A percentile compares a stretch with the other conserved stretches of the same genome.
Evolutionary conservation across 2,113 vertebrate genomes (phyloP).

Genomic region (Apistogramma diplotaenia): DNA sequence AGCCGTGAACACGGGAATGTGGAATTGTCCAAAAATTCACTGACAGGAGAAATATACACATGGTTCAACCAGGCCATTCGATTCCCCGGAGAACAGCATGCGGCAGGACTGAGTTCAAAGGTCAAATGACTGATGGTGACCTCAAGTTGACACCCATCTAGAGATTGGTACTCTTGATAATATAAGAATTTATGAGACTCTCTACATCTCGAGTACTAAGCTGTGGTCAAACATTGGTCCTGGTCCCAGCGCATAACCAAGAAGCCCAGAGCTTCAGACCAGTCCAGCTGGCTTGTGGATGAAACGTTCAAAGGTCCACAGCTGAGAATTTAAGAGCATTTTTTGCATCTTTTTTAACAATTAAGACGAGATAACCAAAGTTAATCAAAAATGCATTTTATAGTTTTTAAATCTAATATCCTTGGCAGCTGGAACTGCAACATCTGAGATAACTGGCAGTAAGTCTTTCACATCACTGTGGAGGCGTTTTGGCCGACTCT

Average conservation of each 20-base stretch:
- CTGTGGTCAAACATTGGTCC: background rate
- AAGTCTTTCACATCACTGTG: too few species aligned
- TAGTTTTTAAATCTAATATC: too few species aligned
- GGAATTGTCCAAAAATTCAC: constrained; percentile 31
- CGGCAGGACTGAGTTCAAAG: constrained; percentile 40
- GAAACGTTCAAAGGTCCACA: background rate
- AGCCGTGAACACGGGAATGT: constrained; percentile 13
- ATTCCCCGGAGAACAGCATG: background rate
- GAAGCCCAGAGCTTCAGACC: background rate
- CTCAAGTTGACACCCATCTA: constrained; percentile 45
- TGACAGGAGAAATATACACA: constrained; percentile 24
- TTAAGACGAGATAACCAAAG: too few species aligned
- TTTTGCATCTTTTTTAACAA: too few species aligned
- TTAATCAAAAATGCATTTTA: too few species aligned
- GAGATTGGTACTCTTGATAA: constrained; percentile 30
- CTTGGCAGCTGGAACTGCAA: too few species aligned
- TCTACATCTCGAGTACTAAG: background rate
- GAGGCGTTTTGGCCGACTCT: too few species aligned
- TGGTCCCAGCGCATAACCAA: background rate
- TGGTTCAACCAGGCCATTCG: background rate
- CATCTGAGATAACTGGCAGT: too few species aligned
- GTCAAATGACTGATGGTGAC: constrained; percentile 53
- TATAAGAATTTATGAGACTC: constrained; percentile 1
- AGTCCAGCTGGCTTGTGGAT: background rate
- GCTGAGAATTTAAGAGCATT: background rate